phyloP scores from a whole-genome alignment of 2,113 vertebrate genomes.

The Chaetodon trifascialis region DNA sequence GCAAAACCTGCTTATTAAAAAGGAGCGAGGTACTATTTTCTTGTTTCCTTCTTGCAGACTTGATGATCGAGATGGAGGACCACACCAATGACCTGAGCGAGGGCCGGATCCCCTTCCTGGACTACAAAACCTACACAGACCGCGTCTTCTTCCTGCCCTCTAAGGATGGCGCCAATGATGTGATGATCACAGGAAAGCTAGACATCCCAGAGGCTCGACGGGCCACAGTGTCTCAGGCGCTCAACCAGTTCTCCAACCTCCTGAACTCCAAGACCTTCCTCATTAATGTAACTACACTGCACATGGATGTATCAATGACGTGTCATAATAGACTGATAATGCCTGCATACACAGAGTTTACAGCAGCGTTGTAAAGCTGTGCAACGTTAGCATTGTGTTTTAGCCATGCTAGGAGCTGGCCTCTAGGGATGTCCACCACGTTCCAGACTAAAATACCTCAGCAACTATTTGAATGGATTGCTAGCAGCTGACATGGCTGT shows the following conservation, averaged over 20 bases:
- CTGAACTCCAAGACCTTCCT: slow-evolving; percentile 99
- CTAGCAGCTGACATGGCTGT: not conserved
- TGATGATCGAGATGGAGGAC: slow-evolving; percentile 99
- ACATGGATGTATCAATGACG: not conserved
- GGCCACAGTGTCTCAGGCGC: slow-evolving; percentile 88
- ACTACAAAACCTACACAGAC: slow-evolving; percentile 97
- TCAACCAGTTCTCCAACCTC: slow-evolving; percentile 98
- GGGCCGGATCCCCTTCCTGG: slow-evolving; percentile 93
- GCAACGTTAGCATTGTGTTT: not conserved
- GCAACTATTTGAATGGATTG: slow-evolving; percentile 1
- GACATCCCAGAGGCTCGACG: slow-evolving; percentile 92
- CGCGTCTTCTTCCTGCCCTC: slow-evolving; percentile 97
- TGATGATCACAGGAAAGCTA: slow-evolving; percentile 96
- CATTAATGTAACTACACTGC: slow-evolving; percentile 87
- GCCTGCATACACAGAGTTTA: not conserved
- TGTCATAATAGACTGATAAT: not conserved
- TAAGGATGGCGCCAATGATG: slow-evolving; percentile 95
- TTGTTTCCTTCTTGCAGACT: slow-evolving; percentile 82
- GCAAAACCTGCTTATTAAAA: slow-evolving; percentile 32
- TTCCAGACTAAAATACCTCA: not conserved
- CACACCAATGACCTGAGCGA: slow-evolving; percentile 95
- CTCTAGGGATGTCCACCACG: not conserved
- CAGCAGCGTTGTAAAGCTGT: not conserved
- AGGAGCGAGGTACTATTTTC: not conserved
- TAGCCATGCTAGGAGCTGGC: not conserved